Evolutionary conservation across 1,140 invertebrate species (phyloP).

Genomic region (Frieseomelitta varia): DNA sequence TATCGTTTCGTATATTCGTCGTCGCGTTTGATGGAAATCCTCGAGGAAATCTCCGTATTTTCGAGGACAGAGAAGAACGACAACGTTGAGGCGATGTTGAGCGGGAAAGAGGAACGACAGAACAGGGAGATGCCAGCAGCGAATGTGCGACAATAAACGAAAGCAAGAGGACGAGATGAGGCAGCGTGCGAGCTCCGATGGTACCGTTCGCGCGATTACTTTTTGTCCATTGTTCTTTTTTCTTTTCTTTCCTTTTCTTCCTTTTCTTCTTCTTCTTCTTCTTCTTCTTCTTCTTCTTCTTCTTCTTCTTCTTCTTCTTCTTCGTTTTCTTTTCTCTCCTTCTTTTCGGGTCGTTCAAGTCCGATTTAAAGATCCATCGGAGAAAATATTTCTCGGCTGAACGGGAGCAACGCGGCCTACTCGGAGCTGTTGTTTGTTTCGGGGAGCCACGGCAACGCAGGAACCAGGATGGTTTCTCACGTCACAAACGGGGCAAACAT

Average conservation of each 20-base stretch:
- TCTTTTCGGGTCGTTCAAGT: no score
- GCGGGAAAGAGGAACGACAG: no score
- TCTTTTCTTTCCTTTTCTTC: no score
- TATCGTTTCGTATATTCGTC: not conserved
- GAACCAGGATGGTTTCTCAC: conserved; percentile 25
- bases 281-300: not conserved
- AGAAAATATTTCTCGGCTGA: conserved; percentile 9
- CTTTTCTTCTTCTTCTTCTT: no score
- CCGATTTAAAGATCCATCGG: not conserved
- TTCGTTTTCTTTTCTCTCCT: not conserved
- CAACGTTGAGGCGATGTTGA: not conserved
- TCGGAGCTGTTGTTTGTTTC: not conserved
- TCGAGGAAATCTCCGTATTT: not conserved
- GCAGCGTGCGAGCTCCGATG: not conserved
- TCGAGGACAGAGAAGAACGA: not conserved
- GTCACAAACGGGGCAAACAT: not conserved
- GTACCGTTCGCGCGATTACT: conserved; percentile 15
- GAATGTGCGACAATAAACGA: not conserved
- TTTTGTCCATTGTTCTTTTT: conserved; percentile 9
- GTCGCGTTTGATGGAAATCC: not conserved
- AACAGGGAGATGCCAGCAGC: not conserved
- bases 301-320: no score
- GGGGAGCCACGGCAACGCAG: not conserved
- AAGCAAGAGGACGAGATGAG: not conserved
- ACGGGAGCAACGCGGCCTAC: not conserved